Percentiles rank a stretch among this genome's conserved stretches.
Conservation (phyloP, 2,113 vertebrate species). For the Onychostruthus taczanowskii region DNA sequence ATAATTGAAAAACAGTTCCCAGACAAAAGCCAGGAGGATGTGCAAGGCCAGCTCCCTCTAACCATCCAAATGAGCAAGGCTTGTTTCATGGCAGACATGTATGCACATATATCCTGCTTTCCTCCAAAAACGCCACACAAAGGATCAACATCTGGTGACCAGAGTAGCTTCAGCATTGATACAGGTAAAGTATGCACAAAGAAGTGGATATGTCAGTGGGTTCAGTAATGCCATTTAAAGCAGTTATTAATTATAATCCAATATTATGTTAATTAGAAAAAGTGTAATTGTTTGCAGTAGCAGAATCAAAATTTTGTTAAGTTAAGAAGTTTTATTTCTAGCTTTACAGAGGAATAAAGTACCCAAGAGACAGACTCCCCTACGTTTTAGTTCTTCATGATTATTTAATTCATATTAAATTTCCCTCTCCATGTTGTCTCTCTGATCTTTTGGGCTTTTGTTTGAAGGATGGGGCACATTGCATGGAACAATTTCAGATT, state of each 20-base stretch:
- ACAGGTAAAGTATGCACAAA: not conserved
- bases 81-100: not conserved
- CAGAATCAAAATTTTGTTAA: not conserved
- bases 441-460: not conserved
- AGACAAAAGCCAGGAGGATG: not conserved
- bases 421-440: not conserved
- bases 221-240: not conserved
- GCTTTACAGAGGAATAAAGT: not conserved
- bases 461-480: not conserved
- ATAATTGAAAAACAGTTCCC: not conserved
- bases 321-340: not conserved
- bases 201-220: not conserved
- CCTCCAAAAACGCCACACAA: not conserved
- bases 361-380: not conserved
- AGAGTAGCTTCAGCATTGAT: not conserved
- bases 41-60: not conserved
- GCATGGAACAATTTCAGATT: not conserved
- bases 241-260: not conserved
- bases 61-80: not conserved
- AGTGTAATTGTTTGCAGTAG: not conserved
- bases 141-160: not conserved
- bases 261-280: not conserved
- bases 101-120: not conserved
- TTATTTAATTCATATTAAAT: not conserved
- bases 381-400: not conserved